Evolutionary conservation across 1,140 invertebrate species (phyloP).

Genomic region (Mercenaria mercenaria): DNA sequence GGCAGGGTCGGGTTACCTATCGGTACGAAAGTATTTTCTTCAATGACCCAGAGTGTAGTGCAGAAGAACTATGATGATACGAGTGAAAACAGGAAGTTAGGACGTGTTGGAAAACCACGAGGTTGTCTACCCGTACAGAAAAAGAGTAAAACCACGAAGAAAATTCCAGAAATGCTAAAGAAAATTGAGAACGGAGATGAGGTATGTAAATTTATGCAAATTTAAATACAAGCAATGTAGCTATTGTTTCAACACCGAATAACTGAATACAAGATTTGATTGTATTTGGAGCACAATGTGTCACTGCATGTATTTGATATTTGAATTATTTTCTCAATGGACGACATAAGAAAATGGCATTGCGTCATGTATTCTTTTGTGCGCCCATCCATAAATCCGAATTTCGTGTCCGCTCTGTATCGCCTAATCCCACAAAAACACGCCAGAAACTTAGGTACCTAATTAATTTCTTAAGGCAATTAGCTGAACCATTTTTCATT

Average conservation of each 20-base stretch:
- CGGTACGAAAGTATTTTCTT: neutral
- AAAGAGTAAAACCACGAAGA: neutral
- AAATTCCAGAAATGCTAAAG: conserved; percentile 2
- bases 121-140: conserved; percentile 17
- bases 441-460: too few relatives aligned
- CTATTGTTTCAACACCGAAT: neutral
- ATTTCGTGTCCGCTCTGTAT: too few relatives aligned
- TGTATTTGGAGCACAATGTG: neutral
- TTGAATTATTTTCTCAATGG: too few relatives aligned
- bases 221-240: neutral
- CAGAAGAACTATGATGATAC: conserved; percentile 54
- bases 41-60: neutral
- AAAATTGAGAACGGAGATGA: neutral
- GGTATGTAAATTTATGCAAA: neutral
- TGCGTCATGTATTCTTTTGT: too few relatives aligned
- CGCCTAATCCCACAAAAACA: too few relatives aligned
- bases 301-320: neutral
- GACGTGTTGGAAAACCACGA: conserved; percentile 60
- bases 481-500: too few relatives aligned
- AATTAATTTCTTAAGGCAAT: too few relatives aligned
- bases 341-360: too few relatives aligned
- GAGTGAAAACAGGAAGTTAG: conserved; percentile 41
- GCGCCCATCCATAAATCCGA: too few relatives aligned
- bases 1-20: conserved; percentile 59
- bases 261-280: neutral